These are phyloP conservation scores for Pelecanoides urinatrix DNA, from an alignment of 2,113 vertebrate species.

Conservation along the genomic window DNA sequence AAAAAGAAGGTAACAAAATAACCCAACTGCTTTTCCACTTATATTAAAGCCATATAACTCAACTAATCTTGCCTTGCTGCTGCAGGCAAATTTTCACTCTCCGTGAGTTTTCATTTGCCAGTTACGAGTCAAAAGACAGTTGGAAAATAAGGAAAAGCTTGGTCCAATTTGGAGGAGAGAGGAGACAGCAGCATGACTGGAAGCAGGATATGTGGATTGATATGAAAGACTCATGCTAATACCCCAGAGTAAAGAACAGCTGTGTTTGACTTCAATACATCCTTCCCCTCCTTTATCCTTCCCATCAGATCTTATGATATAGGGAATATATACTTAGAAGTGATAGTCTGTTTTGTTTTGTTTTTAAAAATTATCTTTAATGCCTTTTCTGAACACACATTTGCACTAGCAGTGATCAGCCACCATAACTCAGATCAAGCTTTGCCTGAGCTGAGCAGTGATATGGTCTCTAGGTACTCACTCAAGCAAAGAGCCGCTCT, in stretches of 20 bases:
- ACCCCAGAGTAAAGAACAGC: neutral
- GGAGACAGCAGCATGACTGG: neutral
- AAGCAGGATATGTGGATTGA: neutral
- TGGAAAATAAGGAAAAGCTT: neutral
- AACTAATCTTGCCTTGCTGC: neutral
- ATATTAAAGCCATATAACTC: neutral
- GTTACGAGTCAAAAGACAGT: neutral
- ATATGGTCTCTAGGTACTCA: neutral
- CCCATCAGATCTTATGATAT: neutral
- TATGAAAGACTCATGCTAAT: fast-evolving
- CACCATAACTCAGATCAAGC: neutral
- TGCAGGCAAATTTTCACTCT: neutral
- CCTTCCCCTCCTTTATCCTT: neutral
- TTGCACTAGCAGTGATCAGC: neutral
- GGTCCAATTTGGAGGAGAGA: neutral
- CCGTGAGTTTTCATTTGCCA: neutral
- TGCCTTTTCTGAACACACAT: neutral
- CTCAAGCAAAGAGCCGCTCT: neutral
- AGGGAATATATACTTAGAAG: neutral
- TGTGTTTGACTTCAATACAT: neutral
- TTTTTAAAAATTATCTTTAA: neutral
- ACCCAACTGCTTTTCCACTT: neutral
- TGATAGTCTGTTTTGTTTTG: fast-evolving
- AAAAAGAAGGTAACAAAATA: neutral
- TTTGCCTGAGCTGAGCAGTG: neutral